Evolutionary conservation across 1,140 invertebrate species (phyloP).

Genomic region (Cydia fagiglandana): DNA sequence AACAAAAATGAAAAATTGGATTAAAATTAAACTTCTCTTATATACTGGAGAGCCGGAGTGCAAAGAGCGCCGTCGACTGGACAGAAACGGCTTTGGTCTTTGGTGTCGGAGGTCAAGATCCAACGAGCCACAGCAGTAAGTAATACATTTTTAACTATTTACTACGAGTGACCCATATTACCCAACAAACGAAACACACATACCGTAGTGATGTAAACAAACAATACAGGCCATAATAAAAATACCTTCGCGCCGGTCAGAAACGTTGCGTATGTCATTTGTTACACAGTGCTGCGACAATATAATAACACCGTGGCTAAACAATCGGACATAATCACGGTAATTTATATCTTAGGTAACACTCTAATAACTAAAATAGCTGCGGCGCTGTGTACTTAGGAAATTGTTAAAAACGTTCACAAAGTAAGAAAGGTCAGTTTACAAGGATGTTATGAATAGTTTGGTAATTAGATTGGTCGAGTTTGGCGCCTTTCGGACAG

Average conservation of each 20-base stretch:
- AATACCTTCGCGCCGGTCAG: conserved; percentile 3
- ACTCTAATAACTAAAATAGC: conserved; percentile 8
- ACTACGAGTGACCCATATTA: conserved; percentile 14
- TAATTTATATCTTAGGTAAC: conserved; percentile 26
- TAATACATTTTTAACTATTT: neutral
- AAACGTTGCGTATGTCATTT: conserved; percentile 6
- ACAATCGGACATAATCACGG: conserved; percentile 29
- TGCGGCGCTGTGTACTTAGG: neutral
- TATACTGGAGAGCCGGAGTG: too few species aligned
- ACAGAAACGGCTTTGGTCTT: too few species aligned
- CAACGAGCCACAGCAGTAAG: too few species aligned
- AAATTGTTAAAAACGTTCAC: conserved; percentile 18
- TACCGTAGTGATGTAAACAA: conserved; percentile 18
- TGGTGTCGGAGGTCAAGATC: too few species aligned
- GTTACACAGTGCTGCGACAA: conserved; percentile 41
- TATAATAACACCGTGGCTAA: conserved; percentile 37
- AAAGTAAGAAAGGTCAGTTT: conserved; percentile 21
- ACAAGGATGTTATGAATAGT: conserved; percentile 29
- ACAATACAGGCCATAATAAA: conserved; percentile 45
- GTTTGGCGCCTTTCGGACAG: conserved; percentile 5
- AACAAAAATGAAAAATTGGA: too few species aligned
- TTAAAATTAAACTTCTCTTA: too few species aligned
- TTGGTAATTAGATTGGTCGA: conserved; percentile 5
- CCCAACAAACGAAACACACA: conserved; percentile 17
- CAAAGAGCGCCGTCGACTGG: too few species aligned